phyloP scores from a whole-genome alignment of 2,888 invertebrate species.

The Prosapia bicincta region DNA sequence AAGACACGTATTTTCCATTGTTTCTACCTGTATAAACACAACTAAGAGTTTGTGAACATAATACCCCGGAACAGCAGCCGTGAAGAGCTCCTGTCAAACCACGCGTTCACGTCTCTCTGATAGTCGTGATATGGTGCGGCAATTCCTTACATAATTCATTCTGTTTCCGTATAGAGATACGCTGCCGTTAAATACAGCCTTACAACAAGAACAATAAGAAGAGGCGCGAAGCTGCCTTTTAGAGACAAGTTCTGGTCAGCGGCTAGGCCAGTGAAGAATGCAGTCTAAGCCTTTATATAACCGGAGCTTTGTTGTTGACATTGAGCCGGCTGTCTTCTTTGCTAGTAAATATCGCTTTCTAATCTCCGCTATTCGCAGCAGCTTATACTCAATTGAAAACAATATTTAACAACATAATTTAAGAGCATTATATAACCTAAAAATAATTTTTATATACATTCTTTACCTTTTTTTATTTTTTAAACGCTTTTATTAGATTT shows the following conservation, averaged over 20 bases:
- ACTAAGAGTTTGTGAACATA: background rate
- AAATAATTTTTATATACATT: too few species aligned
- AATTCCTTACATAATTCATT: background rate
- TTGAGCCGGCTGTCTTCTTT: background rate
- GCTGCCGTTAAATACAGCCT: too few species aligned
- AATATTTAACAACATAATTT: too few species aligned
- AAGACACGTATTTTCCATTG: too few species aligned
- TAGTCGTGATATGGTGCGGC: background rate
- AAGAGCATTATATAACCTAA: too few species aligned
- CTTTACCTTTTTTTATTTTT: too few species aligned
- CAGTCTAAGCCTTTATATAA: background rate
- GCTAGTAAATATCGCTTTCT: background rate
- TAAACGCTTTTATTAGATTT: too few species aligned
- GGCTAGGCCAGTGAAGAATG: background rate
- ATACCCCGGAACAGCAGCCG: background rate
- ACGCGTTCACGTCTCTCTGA: background rate
- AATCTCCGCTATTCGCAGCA: background rate
- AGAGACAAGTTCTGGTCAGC: background rate
- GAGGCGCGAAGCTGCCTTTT: background rate
- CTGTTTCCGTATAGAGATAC: background rate
- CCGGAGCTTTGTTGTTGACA: background rate
- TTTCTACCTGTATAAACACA: too few species aligned
- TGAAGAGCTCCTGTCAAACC: background rate
- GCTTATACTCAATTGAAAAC: too few species aligned
- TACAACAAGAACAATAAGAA: background rate